phyloP scores from a whole-genome alignment of 2,888 invertebrate species.

The Pristionchus japonicus region DNA sequence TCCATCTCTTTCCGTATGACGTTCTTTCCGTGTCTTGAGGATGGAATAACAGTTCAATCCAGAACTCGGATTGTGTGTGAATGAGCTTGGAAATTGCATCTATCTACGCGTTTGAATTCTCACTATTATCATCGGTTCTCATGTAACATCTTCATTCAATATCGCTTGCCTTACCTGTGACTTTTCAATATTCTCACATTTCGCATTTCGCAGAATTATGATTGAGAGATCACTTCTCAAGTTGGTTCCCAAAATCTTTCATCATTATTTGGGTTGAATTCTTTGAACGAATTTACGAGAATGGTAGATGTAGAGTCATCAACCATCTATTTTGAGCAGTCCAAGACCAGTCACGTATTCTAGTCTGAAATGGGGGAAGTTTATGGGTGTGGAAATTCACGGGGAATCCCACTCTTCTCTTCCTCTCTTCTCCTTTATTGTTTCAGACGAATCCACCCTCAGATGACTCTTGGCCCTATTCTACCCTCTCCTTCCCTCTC shows the following conservation, averaged over 20 bases:
- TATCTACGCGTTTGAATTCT: not conserved
- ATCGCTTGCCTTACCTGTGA: not conserved
- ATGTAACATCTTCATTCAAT: not conserved
- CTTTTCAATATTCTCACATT: not conserved
- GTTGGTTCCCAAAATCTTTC: not conserved
- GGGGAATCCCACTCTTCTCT: not conserved
- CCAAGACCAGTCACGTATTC: not conserved
- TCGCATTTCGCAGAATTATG: too few relatives aligned
- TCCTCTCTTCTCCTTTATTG: not conserved
- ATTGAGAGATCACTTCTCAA: not conserved
- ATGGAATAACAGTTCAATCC: not conserved
- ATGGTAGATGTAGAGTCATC: too few relatives aligned
- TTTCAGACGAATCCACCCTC: constrained; percentile 25
- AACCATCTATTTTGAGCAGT: too few relatives aligned
- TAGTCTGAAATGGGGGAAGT: not conserved
- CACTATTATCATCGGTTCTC: not conserved
- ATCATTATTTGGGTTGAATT: too few relatives aligned
- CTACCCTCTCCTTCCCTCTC: not conserved
- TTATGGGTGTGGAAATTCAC: not conserved
- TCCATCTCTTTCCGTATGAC: not conserved
- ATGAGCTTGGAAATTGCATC: not conserved
- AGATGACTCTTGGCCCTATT: not conserved
- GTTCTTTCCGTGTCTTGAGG: not conserved
- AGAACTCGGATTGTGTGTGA: not conserved
- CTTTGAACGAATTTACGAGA: not conserved